Base-by-base conservation (phyloP, 2,888 invertebrate genomes). In the Lycia hirtaria region DNA sequence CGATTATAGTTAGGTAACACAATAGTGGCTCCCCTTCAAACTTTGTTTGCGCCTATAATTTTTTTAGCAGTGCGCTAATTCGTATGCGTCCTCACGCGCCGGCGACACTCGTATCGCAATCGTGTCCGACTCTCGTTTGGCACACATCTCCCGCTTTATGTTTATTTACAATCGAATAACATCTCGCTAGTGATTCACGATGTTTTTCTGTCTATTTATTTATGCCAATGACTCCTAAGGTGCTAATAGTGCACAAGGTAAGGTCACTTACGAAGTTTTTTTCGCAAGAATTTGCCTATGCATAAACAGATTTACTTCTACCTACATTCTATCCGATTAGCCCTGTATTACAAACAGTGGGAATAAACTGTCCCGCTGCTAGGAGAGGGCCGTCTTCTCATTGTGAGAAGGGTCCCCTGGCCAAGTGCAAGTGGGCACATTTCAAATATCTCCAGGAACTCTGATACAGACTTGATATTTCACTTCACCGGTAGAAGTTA, bases 11-110 rank as follows among this genome's bases (percentile, higher is more conserved):
- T 17, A 10, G 17, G 7, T 20, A 54, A 35, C 6, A 19, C 35
- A 19, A 17, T 17, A 4, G 38, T 38, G 20, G 38, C 10, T 38
- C 35, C 35, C 17, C 17, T 1, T n/a, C 38, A 12, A n/a, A 19
- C 4, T 19, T 37, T n/a, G n/a, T 19, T 9, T 12, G 38, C 12
- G 12, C 7, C 38, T 40, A 40, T 40, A 22, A 22, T 37, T 19
- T n/a, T 14, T 7, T 3, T 19, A 4, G 37, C 38, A 7, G 6
- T 40, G 35, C 17, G 63, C 63, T 83, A 79, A 81, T 84, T 78
- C 75, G 80, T 85, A 86, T 86, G 87, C 85, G 78, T 69, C 76
- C 78, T 82, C 84, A 86, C 80, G 81, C 68, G 60, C 55, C 54
- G 55, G 56, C 59, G 62, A 59, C 72, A 37, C 17, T 43, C 71